Evolutionary conservation across 2,888 invertebrate genomes (phyloP).

Genomic region (Ormyrus thymus): DNA sequence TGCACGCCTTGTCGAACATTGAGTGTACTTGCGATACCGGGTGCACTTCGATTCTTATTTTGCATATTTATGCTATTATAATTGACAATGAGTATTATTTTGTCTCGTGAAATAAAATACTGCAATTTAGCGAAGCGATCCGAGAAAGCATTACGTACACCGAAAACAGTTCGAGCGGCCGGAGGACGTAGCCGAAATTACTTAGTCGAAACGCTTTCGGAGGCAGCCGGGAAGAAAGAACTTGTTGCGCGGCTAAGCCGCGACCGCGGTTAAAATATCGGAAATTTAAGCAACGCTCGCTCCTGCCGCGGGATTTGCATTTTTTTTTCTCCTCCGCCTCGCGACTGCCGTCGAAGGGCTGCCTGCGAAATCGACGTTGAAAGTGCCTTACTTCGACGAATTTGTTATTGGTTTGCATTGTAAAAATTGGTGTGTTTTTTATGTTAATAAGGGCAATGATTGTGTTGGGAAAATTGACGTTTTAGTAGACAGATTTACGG

Average conservation of each 20-base stretch:
- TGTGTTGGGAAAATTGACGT: too few relatives aligned
- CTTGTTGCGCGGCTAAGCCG: constrained; percentile 72
- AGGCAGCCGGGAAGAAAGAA: constrained; percentile 73
- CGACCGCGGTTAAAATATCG: constrained; percentile 73
- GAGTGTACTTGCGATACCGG: neutral
- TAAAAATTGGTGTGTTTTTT: too few relatives aligned
- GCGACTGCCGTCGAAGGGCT: neutral
- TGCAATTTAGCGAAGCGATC: too few relatives aligned
- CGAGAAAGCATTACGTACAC: constrained; percentile 15
- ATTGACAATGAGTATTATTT: neutral
- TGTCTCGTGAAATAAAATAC: too few relatives aligned
- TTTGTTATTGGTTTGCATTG: too few relatives aligned
- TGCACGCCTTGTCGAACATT: neutral
- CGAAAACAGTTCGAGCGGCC: constrained; percentile 63
- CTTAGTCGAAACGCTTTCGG: constrained; percentile 70
- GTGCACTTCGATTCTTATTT: too few relatives aligned
- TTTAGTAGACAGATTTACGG: too few relatives aligned
- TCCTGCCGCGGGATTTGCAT: constrained; percentile 55
- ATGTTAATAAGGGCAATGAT: too few relatives aligned
- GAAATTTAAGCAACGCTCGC: constrained; percentile 68
- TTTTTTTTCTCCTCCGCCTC: constrained; percentile 3
- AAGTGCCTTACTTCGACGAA: too few relatives aligned
- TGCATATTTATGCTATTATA: neutral
- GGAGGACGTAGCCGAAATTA: constrained; percentile 71
- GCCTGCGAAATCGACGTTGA: too few relatives aligned